Evolutionary conservation across 2,888 invertebrate genomes (phyloP).

Genomic region (Stenchaetothrips biformis): DNA sequence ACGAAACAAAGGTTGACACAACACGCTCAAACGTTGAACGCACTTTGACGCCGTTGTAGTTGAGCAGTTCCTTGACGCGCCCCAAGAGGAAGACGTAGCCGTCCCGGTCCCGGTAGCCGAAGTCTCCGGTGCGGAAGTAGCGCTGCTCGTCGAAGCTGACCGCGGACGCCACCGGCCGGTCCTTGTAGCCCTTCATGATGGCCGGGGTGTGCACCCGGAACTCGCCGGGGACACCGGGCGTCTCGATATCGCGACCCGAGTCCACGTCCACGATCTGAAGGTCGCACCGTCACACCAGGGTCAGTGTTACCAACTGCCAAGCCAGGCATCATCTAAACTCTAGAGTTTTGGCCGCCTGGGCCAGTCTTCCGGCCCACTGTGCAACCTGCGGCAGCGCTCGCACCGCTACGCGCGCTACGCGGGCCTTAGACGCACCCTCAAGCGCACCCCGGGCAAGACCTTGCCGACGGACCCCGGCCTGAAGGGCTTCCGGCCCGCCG

Average conservation of each 20-base stretch:
- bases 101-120: slow-evolving; percentile 26
- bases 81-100: slow-evolving; percentile 25
- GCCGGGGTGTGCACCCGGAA: not conserved
- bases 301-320: too few relatives aligned
- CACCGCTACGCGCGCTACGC: not conserved
- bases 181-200: slow-evolving; percentile 27
- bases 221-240: not conserved
- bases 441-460: not conserved
- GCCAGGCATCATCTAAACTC: too few relatives aligned
- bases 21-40: not conserved
- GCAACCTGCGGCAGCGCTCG: too few relatives aligned
- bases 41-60: slow-evolving; percentile 19
- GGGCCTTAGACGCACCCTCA: not conserved
- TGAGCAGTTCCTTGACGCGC: slow-evolving; percentile 26
- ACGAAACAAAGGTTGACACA: too few relatives aligned
- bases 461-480: not conserved
- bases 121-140: slow-evolving; percentile 27
- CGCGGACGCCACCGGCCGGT: slow-evolving; percentile 21
- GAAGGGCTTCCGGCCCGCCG: not conserved
- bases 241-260: not conserved
- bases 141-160: slow-evolving; percentile 12
- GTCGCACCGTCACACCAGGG: not conserved
- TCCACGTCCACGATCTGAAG: slow-evolving; percentile 3
- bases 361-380: too few relatives aligned
- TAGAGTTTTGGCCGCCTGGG: too few relatives aligned